These are phyloP conservation scores for Trachemys scripta DNA, from an alignment of 2,113 vertebrate species.

Conservation along the genomic window DNA sequence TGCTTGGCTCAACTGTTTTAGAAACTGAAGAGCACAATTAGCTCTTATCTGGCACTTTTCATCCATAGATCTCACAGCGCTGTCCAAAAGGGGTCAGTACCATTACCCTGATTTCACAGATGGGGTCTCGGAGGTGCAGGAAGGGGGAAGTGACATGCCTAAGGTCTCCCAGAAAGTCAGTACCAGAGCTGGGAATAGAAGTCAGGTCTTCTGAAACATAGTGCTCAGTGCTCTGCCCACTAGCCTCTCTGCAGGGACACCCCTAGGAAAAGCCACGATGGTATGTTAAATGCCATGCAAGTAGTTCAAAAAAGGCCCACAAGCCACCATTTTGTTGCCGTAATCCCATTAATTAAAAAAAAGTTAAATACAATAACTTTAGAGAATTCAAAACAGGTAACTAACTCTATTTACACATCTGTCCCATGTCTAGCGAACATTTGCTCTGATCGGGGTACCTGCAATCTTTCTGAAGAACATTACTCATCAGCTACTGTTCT, in stretches of 20 bases:
- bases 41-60: not conserved
- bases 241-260: not conserved
- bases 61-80: not conserved
- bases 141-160: not conserved
- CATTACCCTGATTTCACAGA: not conserved
- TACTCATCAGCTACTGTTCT: rapidly evolving
- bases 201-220: no score
- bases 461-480: not conserved
- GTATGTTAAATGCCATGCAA: not conserved
- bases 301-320: not conserved
- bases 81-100: not conserved
- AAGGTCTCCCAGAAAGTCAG: not conserved
- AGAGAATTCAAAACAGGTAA: not conserved
- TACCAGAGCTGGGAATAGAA: not conserved
- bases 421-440: not conserved
- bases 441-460: not conserved
- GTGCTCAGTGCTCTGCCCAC: not conserved
- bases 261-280: rapidly evolving
- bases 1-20: not conserved
- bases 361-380: not conserved
- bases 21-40: not conserved
- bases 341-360: not conserved
- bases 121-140: not conserved
- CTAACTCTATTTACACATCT: not conserved
- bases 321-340: not conserved